phyloP scores from a whole-genome alignment of 2,888 invertebrate genomes.

The Nasonovia ribisnigri region DNA sequence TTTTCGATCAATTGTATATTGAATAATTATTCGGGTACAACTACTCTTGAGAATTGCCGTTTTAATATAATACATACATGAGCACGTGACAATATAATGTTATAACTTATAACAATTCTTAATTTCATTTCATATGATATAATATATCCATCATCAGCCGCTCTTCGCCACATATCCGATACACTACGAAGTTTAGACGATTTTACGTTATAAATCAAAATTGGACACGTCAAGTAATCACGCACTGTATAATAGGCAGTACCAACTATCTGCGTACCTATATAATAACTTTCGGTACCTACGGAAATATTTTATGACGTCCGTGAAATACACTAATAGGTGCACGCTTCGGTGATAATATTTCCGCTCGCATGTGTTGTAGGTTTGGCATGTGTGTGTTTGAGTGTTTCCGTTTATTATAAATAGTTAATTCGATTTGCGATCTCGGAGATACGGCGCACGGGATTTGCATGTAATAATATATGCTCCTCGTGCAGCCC shows the following conservation, averaged over 20 bases:
- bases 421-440: conserved; percentile 19
- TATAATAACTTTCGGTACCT: too few species aligned
- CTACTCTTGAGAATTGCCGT: background rate
- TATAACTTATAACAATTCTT: background rate
- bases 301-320: conserved; percentile 5
- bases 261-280: background rate
- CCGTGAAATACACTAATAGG: background rate
- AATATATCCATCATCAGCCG: background rate
- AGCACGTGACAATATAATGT: background rate
- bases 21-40: background rate
- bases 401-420: background rate
- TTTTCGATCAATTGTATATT: background rate
- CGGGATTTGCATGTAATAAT: background rate
- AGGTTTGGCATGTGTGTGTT: background rate
- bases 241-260: background rate
- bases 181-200: background rate
- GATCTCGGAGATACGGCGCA: background rate
- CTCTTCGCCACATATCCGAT: background rate
- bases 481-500: background rate
- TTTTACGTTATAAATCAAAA: background rate
- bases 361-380: background rate
- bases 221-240: background rate
- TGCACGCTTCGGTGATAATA: conserved; percentile 10
- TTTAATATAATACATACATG: background rate
- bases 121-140: background rate